Evolutionary conservation across 2,888 invertebrate genomes (phyloP), one percentile per base, ranked within the genome.

Genomic region (Ypsolopha scabrella): DNA sequence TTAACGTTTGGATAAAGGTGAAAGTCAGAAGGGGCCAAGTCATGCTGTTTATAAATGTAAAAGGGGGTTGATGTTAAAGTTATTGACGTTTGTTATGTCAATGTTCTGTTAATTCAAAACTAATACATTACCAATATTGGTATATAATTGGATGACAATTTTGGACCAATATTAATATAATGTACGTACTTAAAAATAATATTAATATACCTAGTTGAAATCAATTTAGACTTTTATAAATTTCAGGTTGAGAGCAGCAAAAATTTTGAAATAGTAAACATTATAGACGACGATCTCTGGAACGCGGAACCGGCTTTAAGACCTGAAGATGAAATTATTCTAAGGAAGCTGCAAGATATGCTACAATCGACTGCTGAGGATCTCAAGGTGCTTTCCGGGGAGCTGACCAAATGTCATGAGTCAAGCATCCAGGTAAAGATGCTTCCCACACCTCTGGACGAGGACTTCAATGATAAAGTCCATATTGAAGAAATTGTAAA

Each of bases 181-280:
- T n/a, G n/a, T n/a, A n/a, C n/a, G n/a, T n/a, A n/a, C 24, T 24
- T 24, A 3, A 24, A 24, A 24, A 24, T 24, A 33, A 34, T 35
- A 41, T 49, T 14, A 50, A 11, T 35, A 47, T 10, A 36, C 24
- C 6, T 41, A 48, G 44, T 57, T 56, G 43, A 41, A 24, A 9
- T 49, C 4, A n/a, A n/a, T n/a, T n/a, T n/a, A n/a, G n/a, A n/a
- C n/a, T n/a, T 39, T 50, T 36, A 46, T 55, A 41, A n/a, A 45
- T 69, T 75, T 6, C 75, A 85, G 86, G 80, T 80, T 75, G 77
- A 82, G 62, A 76, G 80, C 78, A 80, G 80, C 75, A 82, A 76
- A 61, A 74, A 72, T 57, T 67, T 77, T 59, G 80, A 82, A 73
- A 75, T 79, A 71, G 75, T 79, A 69, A 83, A 79, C 67, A 75